Conservation (phyloP, 2,888 invertebrate genomes). For the Arctia plantaginis region DNA sequence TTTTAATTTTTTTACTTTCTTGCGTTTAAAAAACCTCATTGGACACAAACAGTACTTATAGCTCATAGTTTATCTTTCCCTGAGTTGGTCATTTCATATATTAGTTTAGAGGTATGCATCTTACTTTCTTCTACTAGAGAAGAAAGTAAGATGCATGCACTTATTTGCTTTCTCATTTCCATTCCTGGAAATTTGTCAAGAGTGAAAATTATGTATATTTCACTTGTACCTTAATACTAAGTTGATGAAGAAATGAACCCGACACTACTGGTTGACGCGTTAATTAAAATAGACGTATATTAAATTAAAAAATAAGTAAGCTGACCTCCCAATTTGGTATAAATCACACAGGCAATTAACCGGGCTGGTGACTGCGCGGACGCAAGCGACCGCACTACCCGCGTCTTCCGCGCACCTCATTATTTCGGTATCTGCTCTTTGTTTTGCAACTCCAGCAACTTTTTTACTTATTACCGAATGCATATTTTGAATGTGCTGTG, state of each 20-base stretch:
- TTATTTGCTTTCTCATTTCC: not conserved
- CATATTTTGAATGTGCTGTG: slow-evolving; percentile 45
- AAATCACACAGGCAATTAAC: slow-evolving; percentile 55
- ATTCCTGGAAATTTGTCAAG: not conserved
- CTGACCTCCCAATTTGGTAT: slow-evolving; percentile 52
- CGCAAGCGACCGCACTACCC: slow-evolving; percentile 56
- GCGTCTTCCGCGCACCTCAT: slow-evolving; percentile 73
- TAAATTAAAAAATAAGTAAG: slow-evolving; percentile 41
- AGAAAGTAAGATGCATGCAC: not conserved
- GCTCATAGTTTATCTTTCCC: too few relatives aligned
- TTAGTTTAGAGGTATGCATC: not conserved
- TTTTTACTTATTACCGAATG: slow-evolving; percentile 47
- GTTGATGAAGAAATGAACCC: slow-evolving; percentile 35
- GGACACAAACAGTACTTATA: not conserved
- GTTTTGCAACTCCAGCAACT: slow-evolving; percentile 60
- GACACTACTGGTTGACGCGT: slow-evolving; percentile 21
- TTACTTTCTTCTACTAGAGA: too few relatives aligned
- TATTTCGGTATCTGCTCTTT: slow-evolving; percentile 80
- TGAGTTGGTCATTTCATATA: not conserved
- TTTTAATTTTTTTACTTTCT: too few relatives aligned
- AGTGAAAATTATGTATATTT: not conserved
- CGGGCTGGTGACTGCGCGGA: slow-evolving; percentile 42
- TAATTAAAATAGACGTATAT: slow-evolving; percentile 50
- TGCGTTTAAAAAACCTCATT: too few relatives aligned
- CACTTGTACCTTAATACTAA: not conserved